These are phyloP conservation scores for Zaprionus capensis DNA, from an alignment of 1,140 invertebrate species.

Conservation along the genomic window DNA sequence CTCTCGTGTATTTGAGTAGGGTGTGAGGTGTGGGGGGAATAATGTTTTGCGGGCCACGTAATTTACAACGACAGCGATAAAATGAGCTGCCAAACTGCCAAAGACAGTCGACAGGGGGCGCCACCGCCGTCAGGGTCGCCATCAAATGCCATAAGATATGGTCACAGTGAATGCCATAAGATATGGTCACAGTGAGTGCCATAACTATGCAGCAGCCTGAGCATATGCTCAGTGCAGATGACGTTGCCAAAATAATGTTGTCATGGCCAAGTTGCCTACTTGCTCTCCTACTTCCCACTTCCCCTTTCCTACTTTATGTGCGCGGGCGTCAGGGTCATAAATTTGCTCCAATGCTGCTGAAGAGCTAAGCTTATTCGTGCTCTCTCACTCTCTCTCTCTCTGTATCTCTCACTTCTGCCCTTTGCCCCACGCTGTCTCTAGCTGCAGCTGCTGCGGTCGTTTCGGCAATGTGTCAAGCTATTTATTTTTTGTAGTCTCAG, in stretches of 20 bases:
- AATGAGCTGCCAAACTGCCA: slow-evolving; percentile 69
- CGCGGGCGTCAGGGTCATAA: slow-evolving; percentile 60
- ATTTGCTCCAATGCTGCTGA: slow-evolving; percentile 49
- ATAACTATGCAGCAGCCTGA: slow-evolving; percentile 62
- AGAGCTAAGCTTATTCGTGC: not conserved
- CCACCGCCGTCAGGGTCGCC: slow-evolving; percentile 14
- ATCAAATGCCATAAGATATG: slow-evolving; percentile 33
- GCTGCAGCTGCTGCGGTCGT: slow-evolving; percentile 10
- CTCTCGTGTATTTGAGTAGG: not conserved
- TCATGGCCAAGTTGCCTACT: slow-evolving; percentile 44
- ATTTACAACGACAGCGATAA: slow-evolving; percentile 68
- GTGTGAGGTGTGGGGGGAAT: not conserved
- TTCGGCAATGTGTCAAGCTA: slow-evolving; percentile 50
- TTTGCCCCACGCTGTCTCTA: not conserved
- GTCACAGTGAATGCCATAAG: slow-evolving; percentile 53
- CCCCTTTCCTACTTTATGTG: not conserved
- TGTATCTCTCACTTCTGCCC: not conserved
- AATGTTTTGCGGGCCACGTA: slow-evolving; percentile 57
- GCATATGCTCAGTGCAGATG: slow-evolving; percentile 56
- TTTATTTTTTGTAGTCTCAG: slow-evolving; percentile 21
- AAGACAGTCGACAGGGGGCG: slow-evolving; percentile 42
- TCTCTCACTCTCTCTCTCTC: not conserved
- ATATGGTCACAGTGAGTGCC: slow-evolving; percentile 49
- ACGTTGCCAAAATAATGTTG: slow-evolving; percentile 57
- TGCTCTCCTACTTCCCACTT: not conserved